Conservation (phyloP, 2,888 invertebrate genomes). For the Ichneumon xanthorius region DNA sequence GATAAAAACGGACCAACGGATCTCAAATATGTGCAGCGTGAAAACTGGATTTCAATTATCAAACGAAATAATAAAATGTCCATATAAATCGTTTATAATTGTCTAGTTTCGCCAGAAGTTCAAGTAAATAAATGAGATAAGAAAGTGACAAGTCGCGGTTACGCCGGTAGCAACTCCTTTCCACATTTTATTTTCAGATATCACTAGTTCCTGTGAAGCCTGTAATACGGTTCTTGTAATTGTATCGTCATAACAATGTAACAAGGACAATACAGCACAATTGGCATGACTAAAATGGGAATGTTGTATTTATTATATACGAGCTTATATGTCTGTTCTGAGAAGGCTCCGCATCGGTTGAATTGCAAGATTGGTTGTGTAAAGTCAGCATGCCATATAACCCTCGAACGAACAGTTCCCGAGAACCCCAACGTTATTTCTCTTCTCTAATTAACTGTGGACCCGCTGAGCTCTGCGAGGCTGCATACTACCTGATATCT, state of each 20-base stretch:
- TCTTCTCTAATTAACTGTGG: slow-evolving; percentile 64
- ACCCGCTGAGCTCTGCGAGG: slow-evolving; percentile 42
- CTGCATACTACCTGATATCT: slow-evolving; percentile 13
- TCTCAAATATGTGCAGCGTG: too few species aligned
- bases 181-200: too few species aligned
- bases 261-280: not conserved
- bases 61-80: too few species aligned
- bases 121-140: too few species aligned
- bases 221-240: not conserved
- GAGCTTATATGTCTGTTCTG: not conserved
- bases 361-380: slow-evolving; percentile 16
- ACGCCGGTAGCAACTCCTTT: not conserved
- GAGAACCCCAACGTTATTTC: slow-evolving; percentile 45
- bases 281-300: not conserved
- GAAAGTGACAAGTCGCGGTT: too few species aligned
- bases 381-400: not conserved
- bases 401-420: not conserved
- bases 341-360: not conserved
- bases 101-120: too few species aligned
- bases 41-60: too few species aligned
- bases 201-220: not conserved
- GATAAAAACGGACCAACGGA: too few species aligned
- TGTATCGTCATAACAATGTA: too few species aligned
- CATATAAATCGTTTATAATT: too few species aligned
- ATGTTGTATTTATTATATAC: not conserved